phyloP scores from a whole-genome alignment of 2,113 vertebrate genomes.

The Accipiter cooperii region DNA sequence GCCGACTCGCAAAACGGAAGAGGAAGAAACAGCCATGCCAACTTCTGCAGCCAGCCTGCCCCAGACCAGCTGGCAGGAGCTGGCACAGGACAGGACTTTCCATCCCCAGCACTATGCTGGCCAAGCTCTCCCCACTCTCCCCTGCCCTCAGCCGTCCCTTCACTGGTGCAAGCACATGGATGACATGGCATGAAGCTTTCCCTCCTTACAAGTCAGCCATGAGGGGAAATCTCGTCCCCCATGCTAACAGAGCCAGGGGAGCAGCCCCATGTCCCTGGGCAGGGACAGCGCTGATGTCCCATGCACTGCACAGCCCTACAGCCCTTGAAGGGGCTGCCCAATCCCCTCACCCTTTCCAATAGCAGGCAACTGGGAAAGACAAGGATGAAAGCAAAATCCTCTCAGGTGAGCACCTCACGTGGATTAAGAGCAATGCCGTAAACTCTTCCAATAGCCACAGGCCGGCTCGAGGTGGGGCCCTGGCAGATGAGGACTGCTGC shows the following conservation, averaged over 20 bases:
- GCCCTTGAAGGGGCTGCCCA: background rate
- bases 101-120: background rate
- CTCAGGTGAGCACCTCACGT: background rate
- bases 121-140: background rate
- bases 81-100: background rate
- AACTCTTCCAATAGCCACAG: background rate
- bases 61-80: background rate
- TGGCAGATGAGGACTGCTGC: background rate
- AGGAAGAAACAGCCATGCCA: background rate
- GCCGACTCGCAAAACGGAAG: accelerated
- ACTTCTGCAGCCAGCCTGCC: background rate
- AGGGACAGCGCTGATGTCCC: background rate
- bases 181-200: background rate
- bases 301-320: background rate
- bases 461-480: background rate
- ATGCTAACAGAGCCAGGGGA: background rate
- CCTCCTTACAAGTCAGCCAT: background rate
- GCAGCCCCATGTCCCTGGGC: background rate
- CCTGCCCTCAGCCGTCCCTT: background rate
- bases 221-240: accelerated
- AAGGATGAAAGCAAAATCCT: background rate
- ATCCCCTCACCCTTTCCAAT: background rate
- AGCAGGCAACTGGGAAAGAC: background rate
- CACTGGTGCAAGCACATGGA: background rate
- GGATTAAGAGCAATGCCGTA: background rate